Percentiles rank a stretch among this genome's conserved stretches.
phyloP scores from a whole-genome alignment of 1,140 invertebrate species.

The Calliphora vicina region DNA sequence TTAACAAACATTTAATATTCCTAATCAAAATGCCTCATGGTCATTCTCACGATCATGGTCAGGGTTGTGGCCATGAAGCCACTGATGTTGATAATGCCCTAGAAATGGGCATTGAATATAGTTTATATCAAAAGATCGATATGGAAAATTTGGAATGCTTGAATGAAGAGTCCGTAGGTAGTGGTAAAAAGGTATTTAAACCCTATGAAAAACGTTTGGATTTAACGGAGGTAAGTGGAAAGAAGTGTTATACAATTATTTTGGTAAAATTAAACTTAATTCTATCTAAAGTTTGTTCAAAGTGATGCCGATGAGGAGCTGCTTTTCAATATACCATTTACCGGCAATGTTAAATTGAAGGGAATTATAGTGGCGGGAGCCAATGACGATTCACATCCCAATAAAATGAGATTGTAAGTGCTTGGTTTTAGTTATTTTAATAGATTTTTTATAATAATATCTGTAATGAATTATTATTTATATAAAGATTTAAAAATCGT shows the following conservation, averaged over 20 bases:
- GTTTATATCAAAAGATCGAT: slow-evolving; percentile 90
- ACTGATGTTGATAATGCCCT: slow-evolving; percentile 67
- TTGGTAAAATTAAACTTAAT: not conserved
- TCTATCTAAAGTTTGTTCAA: slow-evolving; percentile 81
- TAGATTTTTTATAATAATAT: not conserved
- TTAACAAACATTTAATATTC: too few species aligned
- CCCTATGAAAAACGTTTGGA: slow-evolving; percentile 88
- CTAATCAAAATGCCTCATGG: slow-evolving; percentile 54
- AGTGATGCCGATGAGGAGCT: slow-evolving; percentile 95
- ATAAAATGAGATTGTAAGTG: slow-evolving; percentile 84
- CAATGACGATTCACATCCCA: slow-evolving; percentile 83
- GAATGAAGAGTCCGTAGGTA: slow-evolving; percentile 86
- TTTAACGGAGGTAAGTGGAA: slow-evolving; percentile 54
- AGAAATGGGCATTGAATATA: slow-evolving; percentile 86
- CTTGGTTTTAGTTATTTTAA: not conserved
- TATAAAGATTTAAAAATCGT: slow-evolving; percentile 86
- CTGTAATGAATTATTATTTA: slow-evolving; percentile 37
- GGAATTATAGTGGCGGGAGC: slow-evolving; percentile 90
- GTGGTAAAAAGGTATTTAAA: slow-evolving; percentile 90
- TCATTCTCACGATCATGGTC: slow-evolving; percentile 55
- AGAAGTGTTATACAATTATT: not conserved
- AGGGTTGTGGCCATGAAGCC: slow-evolving; percentile 53
- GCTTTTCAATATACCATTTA: slow-evolving; percentile 95
- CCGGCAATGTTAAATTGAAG: slow-evolving; percentile 93
- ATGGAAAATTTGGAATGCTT: slow-evolving; percentile 87